phyloP scores from a whole-genome alignment of 1,140 invertebrate genomes.

The Telenomus remus region DNA sequence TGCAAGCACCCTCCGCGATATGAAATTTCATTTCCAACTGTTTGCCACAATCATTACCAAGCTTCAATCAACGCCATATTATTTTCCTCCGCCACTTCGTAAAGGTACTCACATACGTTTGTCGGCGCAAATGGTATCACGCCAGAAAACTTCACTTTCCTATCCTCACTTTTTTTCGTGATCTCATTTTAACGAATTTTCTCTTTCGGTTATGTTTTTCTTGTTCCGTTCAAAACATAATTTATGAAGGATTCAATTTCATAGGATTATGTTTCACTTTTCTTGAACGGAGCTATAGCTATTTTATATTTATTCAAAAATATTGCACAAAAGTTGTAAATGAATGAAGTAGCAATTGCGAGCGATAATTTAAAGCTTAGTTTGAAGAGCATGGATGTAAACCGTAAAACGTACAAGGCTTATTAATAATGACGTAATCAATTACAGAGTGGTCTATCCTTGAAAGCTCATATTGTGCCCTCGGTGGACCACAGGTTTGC shows the following conservation, averaged over 20 bases:
- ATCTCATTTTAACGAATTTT: no score
- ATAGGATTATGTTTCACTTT: no score
- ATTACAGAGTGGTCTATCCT: slow-evolving; percentile 60
- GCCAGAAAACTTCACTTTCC: neutral
- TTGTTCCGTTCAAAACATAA: no score
- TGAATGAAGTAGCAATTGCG: slow-evolving; percentile 4
- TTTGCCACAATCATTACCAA: slow-evolving; percentile 60
- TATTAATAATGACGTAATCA: slow-evolving; percentile 69
- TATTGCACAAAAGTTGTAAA: no score
- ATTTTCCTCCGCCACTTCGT: slow-evolving; percentile 49
- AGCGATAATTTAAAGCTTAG: slow-evolving; percentile 36
- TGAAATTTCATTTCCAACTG: slow-evolving; percentile 65
- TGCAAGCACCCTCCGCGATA: slow-evolving; percentile 42
- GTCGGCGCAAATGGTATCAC: neutral
- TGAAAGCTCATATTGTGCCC: slow-evolving; percentile 58
- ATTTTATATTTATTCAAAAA: no score
- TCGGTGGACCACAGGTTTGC: slow-evolving; percentile 51
- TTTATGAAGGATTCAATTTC: no score
- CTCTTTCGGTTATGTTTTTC: no score
- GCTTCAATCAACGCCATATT: slow-evolving; percentile 62
- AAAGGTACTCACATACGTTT: slow-evolving; percentile 19
- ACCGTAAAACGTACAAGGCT: slow-evolving; percentile 61
- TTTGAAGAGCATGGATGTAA: slow-evolving; percentile 11
- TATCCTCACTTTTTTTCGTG: no score
- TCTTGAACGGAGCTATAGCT: no score